Evolutionary conservation across 2,113 vertebrate genomes (phyloP), one percentile per base, ranked within the genome.

Genomic region (Leucopsar rothschildi): DNA sequence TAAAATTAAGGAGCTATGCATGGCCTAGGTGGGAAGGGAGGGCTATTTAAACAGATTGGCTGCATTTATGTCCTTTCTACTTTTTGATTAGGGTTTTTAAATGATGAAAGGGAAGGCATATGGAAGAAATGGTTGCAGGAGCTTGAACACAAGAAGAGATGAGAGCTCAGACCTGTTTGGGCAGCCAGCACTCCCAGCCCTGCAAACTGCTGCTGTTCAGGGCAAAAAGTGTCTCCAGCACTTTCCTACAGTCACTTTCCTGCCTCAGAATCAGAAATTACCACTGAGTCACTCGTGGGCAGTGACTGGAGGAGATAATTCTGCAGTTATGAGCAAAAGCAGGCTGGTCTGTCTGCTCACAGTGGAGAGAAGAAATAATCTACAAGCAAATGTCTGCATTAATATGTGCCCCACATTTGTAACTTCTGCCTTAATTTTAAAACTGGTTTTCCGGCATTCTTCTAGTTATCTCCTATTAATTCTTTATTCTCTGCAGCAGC

Each of bases 231-330:
- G 31, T 64, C 71, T 86, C 50, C 37, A 40, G 57, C 8, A 24
- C 33, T 90, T 87, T 53, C 15, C 68, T 59, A 55, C 59, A 60
- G 44, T 25, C 65, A 56, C 52, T 76, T 91, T 42, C 8, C 35
- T 86, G 47, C 53, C 66, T 93, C 55, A 65, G 57, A 90, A 88
- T 72, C 63, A 65, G n/a, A 64, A 90, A 90, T 80, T 60, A 82
- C 66, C 75, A 90, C 57, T 49, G 63, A 88, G 63, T 90, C 86
- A 92, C 50, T 68, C 0, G 0, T 64, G 44, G 39, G 66, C 88
- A 88, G 57, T 59, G 47, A 79, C 70, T 18, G 2, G 50, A 80
- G 35, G 27, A 88, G 70, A 90, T 65, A 86, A 79, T 76, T 86
- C 93, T 83, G 71, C 82, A 83, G 63, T 77, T 90, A 83, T 9